Conservation (phyloP, 2,113 vertebrate species). For the Gila orcuttii region DNA sequence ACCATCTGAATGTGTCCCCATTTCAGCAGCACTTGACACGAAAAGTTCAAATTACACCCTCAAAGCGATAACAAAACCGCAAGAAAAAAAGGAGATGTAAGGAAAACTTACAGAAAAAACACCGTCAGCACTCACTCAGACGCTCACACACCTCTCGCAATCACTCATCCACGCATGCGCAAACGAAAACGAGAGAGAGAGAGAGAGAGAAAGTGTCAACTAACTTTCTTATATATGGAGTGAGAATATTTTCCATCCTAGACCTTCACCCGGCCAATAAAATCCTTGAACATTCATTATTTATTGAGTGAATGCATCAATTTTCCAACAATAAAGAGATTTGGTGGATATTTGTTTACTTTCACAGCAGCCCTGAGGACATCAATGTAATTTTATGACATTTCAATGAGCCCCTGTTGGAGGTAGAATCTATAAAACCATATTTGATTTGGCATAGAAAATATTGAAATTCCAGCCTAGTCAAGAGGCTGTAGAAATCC, state of each 20-base stretch:
- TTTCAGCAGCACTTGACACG: too few relatives aligned
- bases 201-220: background rate
- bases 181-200: too few relatives aligned
- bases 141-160: too few relatives aligned
- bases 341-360: slow-evolving; percentile 32
- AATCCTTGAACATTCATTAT: slow-evolving; percentile 19
- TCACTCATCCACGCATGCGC: too few relatives aligned
- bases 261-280: slow-evolving; percentile 4
- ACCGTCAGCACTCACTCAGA: too few relatives aligned
- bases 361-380: slow-evolving; percentile 10
- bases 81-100: too few relatives aligned
- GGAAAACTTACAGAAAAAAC: too few relatives aligned
- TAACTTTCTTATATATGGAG: slow-evolving; percentile 5
- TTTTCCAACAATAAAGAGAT: slow-evolving; percentile 37
- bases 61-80: too few relatives aligned
- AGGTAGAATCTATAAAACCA: slow-evolving; percentile 33
- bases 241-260: slow-evolving; percentile 24
- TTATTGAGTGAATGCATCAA: slow-evolving; percentile 20
- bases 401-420: slow-evolving; percentile 30
- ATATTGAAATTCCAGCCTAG: background rate
- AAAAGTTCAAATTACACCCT: too few relatives aligned
- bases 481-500: background rate
- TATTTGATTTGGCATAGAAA: slow-evolving; percentile 41
- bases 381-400: slow-evolving; percentile 28
- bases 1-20: too few relatives aligned